Base-by-base conservation (phyloP, 1,140 invertebrate species). In the Phenacoccus solenopsis region DNA sequence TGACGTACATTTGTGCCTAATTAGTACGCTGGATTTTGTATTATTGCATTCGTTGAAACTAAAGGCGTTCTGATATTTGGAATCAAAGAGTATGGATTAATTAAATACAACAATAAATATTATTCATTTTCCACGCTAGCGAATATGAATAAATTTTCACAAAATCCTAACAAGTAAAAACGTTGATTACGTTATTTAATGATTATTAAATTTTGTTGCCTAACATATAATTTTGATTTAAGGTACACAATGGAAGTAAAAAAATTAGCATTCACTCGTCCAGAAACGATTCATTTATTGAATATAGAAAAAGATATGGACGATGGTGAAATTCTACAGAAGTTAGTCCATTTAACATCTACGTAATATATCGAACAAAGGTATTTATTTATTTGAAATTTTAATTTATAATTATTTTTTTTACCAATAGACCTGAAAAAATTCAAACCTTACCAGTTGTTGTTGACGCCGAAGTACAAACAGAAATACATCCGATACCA, bases 281-380 rank as follows among this genome's bases (percentile, higher is more conserved):
- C 59, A 1, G 59, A 64, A 24, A 64, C 59, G 22, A 64, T 64
- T 25, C 9, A 64, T 64, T 64, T 64, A 20, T 64, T 64, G 20
- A 27, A 27, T 22, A 5, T 64, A 20, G 22, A 64, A 24, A 64
- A 25, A 64, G 2, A 27, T 24, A 24, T 64, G 9, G 25, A 22
- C 4, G 25, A 64, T 1, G 16, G 2, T 10, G 59, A 64, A 5
- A 9, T 25, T 4, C 5, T 2, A 5, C 3, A 64, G 25, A 22
- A 64, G 21, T 24, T 24, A 64, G 59, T 64, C 13, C 56, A 20
- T 59, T 59, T 7, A 9, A 9, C 21, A 9, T 59, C 21, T 20
- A 20, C 56, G 5, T n/a, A 5, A 9, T 20, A 59, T 20, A 9
- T 59, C 56, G 56, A 59, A 59, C 5, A 59, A 5, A 59, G 4